A percentile compares a stretch with the other conserved stretches of the same genome.
Evolutionary conservation across 2,888 invertebrate genomes (phyloP).

Genomic region (Cerastoderma edule): DNA sequence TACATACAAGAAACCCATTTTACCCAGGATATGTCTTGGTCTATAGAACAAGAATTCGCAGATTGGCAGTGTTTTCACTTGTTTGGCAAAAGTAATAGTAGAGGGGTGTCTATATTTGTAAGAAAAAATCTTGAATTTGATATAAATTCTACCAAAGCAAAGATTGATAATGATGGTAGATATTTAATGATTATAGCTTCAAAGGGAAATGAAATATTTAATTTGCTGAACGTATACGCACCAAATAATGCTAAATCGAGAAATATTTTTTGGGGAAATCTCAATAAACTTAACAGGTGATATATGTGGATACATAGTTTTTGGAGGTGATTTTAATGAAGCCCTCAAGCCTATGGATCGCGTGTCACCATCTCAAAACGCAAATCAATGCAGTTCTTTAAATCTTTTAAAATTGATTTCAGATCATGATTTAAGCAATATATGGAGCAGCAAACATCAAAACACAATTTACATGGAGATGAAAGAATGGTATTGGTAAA

Average conservation of each 20-base stretch:
- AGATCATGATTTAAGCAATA: not conserved
- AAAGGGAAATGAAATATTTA: not conserved
- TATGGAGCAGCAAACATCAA: not conserved
- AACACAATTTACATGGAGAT: not conserved
- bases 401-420: not conserved
- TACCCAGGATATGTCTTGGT: not conserved
- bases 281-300: not conserved
- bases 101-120: not conserved
- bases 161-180: not conserved
- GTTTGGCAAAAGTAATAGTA: not conserved
- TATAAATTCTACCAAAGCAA: not conserved
- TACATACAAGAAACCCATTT: not conserved
- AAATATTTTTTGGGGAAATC: not conserved
- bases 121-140: not conserved
- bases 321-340: not conserved
- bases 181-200: not conserved
- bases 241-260: not conserved
- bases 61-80: not conserved
- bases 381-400: not conserved
- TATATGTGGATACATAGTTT: not conserved
- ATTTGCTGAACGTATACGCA: not conserved
- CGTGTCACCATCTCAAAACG: not conserved
- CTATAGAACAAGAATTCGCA: not conserved
- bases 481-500: not conserved
- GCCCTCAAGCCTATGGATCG: not conserved